Evolutionary conservation across 2,113 vertebrate species (phyloP).

Genomic region (Trematomus loennbergii): DNA sequence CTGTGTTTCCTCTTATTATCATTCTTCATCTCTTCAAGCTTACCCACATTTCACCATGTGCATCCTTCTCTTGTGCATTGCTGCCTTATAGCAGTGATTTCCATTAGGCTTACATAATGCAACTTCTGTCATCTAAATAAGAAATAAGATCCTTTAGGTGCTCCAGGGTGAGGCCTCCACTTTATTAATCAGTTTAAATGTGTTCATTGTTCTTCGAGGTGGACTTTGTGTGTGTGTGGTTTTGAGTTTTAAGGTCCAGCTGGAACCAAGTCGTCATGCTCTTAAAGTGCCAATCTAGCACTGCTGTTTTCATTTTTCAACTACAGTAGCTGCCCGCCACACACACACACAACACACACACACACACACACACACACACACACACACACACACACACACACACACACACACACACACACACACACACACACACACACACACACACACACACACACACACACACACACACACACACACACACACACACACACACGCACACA

Average conservation of each 20-base stretch:
- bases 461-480: conserved; percentile 26
- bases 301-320: conserved; percentile 65
- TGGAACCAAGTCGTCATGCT: conserved; percentile 55
- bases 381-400: conserved; percentile 32
- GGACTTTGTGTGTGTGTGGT: conserved; percentile 48
- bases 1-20: conserved; percentile 13
- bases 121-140: conserved; percentile 55
- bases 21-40: background rate
- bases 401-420: conserved; percentile 27
- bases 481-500: background rate
- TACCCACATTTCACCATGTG: background rate
- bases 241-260: conserved; percentile 59
- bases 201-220: conserved; percentile 20
- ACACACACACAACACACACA: conserved; percentile 11
- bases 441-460: too few species aligned
- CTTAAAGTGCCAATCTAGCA: conserved; percentile 50
- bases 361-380: conserved; percentile 23
- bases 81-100: conserved; percentile 37
- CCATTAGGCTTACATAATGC: conserved; percentile 64
- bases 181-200: conserved; percentile 67
- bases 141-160: conserved; percentile 63
- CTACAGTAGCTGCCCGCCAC: conserved; percentile 58
- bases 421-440: conserved; percentile 12
- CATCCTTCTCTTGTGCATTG: conserved; percentile 7
- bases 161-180: conserved; percentile 33